Evolutionary conservation across 2,888 invertebrate genomes (phyloP).

Genomic region (Drosophila borborema): DNA sequence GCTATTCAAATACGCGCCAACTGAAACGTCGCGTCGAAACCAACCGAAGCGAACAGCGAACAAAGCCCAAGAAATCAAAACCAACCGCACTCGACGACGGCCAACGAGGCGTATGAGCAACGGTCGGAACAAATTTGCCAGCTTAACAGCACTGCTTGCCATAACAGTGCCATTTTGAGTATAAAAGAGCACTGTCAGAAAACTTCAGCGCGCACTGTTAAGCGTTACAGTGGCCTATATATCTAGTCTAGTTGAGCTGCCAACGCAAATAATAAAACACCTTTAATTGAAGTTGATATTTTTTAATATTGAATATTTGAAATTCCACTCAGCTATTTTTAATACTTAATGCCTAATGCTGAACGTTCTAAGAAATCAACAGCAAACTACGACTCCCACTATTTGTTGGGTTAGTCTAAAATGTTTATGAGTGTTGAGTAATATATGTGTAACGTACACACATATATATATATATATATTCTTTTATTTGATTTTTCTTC

Average conservation of each 20-base stretch:
- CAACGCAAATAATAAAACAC: background rate
- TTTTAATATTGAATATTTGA: background rate
- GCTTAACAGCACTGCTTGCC: constrained; percentile 30
- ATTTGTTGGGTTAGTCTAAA: constrained; percentile 1
- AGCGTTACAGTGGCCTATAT: background rate
- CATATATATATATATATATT: background rate
- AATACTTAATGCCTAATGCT: background rate
- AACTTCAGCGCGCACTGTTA: constrained; percentile 1
- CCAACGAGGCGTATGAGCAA: constrained; percentile 80
- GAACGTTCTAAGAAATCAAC: background rate
- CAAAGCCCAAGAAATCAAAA: constrained; percentile 30
- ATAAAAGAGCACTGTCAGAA: background rate
- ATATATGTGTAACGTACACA: background rate
- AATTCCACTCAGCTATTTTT: background rate
- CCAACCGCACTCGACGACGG: constrained; percentile 74
- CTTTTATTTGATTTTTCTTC: too few species aligned
- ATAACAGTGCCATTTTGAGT: constrained; percentile 14
- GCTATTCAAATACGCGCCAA: constrained; percentile 56
- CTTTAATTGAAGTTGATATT: background rate
- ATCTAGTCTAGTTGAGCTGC: background rate
- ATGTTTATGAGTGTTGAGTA: background rate
- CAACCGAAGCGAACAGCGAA: constrained; percentile 9
- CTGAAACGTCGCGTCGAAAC: constrained; percentile 14
- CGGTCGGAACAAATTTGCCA: background rate
- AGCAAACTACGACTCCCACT: background rate